Evolutionary conservation across 2,797 vertebrate genomes (phyloP).

Genomic region (Emydoidea blandingii): DNA sequence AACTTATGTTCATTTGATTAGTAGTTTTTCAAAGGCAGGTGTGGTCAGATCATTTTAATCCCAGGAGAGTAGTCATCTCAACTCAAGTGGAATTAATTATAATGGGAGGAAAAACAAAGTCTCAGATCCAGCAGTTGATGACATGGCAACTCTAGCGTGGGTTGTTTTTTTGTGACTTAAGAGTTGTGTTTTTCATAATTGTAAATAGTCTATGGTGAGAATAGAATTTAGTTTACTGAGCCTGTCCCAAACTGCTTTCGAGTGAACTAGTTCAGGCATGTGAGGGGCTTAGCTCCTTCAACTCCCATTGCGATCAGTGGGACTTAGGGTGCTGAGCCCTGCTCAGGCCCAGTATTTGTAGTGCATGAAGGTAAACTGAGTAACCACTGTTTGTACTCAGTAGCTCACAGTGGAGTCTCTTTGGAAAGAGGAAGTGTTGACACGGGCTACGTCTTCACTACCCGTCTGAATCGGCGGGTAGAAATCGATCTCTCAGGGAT

Average conservation of each 20-base stretch:
- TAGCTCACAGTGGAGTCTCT: not conserved
- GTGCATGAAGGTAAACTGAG: not conserved
- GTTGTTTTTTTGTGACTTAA: slow-evolving; percentile 18
- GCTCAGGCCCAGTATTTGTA: not conserved
- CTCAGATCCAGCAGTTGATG: slow-evolving; percentile 43
- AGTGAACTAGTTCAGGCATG: slow-evolving; percentile 4
- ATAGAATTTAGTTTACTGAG: slow-evolving; percentile 29
- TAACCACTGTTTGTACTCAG: not conserved
- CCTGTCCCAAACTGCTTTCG: not conserved
- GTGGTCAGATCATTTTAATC: slow-evolving; percentile 48
- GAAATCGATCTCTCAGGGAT: too few relatives aligned
- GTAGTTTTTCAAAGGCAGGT: slow-evolving; percentile 41
- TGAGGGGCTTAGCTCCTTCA: not conserved
- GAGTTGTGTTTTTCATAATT: slow-evolving; percentile 4
- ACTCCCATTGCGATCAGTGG: not conserved
- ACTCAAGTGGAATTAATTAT: slow-evolving; percentile 26
- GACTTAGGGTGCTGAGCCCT: not conserved
- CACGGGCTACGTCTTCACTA: not conserved
- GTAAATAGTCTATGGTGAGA: slow-evolving; percentile 17
- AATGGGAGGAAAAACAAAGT: not conserved
- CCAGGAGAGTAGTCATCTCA: slow-evolving; percentile 28
- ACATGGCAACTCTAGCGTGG: not conserved
- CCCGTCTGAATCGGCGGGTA: too few relatives aligned
- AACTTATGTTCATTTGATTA: slow-evolving; percentile 39
- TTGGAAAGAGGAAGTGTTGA: not conserved